Evolutionary conservation across 1,140 invertebrate genomes (phyloP).

Genomic region (Portunus trituberculatus): DNA sequence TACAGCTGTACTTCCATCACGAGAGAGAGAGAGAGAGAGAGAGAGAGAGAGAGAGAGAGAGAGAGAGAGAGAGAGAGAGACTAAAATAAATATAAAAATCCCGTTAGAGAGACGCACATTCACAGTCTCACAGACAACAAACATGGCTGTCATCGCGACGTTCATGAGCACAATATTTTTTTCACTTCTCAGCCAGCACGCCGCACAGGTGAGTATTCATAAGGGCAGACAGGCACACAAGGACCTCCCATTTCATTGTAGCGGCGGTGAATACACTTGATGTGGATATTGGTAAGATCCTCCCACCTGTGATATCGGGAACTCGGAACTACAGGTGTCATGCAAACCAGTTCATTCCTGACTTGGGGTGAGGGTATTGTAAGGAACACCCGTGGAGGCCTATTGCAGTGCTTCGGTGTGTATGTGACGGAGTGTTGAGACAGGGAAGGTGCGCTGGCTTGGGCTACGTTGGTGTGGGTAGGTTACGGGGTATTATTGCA

Average conservation of each 20-base stretch:
- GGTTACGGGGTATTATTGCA: no score
- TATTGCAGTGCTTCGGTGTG: no score
- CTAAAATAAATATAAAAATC: not conserved
- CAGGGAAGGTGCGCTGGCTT: no score
- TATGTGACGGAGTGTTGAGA: no score
- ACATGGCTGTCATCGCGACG: not conserved
- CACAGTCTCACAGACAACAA: not conserved
- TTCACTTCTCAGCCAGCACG: not conserved
- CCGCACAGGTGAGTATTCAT: not conserved
- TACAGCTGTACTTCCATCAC: no score
- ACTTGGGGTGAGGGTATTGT: not conserved
- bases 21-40: constrained; percentile 30
- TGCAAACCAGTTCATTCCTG: not conserved
- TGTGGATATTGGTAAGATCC: not conserved
- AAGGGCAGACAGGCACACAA: not conserved
- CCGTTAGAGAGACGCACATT: not conserved
- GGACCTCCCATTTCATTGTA: not conserved
- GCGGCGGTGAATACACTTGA: not conserved
- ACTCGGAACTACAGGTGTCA: not conserved
- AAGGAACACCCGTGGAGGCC: no score
- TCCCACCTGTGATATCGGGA: not conserved
- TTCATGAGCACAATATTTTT: not conserved
- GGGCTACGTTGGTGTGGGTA: no score
- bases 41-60: not conserved
- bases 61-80: not conserved